Base-by-base conservation (phyloP, 2,888 invertebrate species). In the Metellina segmentata region DNA sequence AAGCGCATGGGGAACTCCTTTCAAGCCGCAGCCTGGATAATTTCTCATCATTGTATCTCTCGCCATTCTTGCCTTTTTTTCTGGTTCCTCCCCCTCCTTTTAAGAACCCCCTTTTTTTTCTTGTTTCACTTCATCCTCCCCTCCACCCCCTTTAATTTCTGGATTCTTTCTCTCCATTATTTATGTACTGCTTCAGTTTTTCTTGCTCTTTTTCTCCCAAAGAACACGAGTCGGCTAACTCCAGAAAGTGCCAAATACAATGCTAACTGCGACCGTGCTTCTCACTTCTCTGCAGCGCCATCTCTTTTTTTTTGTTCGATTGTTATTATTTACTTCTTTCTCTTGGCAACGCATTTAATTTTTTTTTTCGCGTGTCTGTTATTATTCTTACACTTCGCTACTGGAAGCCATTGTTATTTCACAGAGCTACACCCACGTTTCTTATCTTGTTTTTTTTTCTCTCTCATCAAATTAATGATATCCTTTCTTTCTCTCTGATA, bases 111-210 rank as follows among this genome's bases (percentile, higher is more conserved):
- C 34, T 85, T 61, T 81, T 77, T 81, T 53, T 75, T 81, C 13
- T 53, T 91, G 69, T 74, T 86, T 34, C 19, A 81, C 52, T 81
- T 19, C 53, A 79, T 61, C 79, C 85, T 81, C 75, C 82, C 86
- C 86, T n/a, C n/a, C n/a, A n/a, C 90, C 86, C 81, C 61, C 85
- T 91, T 91, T 91, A 91, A 91, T 91, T 91, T 61, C 90, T 91
- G 81, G 82, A 82, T 86, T 86, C 86, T 70, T 79, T 81, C n/a
- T 79, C 20, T 53, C 77, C 69, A 86, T 86, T 91, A 81, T 91
- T 82, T 77, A 78, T 83, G 82, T 78, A 71, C 75, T 89, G 52
- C 83, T 77, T 83, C 61, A 69, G 51, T 61, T 89, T 81, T 89
- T 77, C 11, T 69, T 85, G 11, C 81, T 70, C 49, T 90, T 61